Evolutionary conservation across 2,113 vertebrate species (phyloP).

Genomic region (Entomyzon cyanotis): DNA sequence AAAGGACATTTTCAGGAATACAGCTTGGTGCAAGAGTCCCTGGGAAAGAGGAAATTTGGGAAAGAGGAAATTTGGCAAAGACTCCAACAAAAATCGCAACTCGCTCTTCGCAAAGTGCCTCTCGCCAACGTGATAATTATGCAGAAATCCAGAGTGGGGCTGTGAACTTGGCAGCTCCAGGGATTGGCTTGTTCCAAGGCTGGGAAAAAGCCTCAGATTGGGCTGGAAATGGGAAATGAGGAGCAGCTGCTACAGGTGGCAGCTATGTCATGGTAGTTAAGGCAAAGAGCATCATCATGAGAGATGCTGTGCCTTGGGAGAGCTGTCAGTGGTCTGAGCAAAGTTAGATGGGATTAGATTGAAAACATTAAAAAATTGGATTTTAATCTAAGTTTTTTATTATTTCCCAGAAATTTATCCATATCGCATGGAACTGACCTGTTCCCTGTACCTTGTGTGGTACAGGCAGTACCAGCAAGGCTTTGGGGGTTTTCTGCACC

Average conservation of each 20-base stretch:
- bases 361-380: background rate
- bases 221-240: background rate
- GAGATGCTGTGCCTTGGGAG: background rate
- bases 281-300: background rate
- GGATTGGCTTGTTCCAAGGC: background rate
- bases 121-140: constrained; percentile 1
- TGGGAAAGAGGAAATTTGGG: background rate
- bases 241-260: background rate
- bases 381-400: background rate
- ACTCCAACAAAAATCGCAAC: background rate
- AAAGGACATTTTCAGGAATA: background rate
- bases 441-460: background rate
- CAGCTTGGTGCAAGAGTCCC: background rate
- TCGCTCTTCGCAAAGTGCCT: background rate
- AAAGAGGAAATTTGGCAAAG: background rate
- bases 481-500: background rate
- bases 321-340: background rate
- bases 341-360: background rate
- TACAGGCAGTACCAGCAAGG: background rate
- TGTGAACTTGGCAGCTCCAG: constrained; percentile 4
- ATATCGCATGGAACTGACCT: background rate
- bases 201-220: background rate
- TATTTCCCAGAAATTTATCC: background rate
- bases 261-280: background rate
- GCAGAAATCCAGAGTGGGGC: constrained; percentile 14